Percentiles rank a stretch among this genome's conserved stretches.
phyloP scores from a whole-genome alignment of 2,797 vertebrate genomes.

The Megaceryle alcyon region DNA sequence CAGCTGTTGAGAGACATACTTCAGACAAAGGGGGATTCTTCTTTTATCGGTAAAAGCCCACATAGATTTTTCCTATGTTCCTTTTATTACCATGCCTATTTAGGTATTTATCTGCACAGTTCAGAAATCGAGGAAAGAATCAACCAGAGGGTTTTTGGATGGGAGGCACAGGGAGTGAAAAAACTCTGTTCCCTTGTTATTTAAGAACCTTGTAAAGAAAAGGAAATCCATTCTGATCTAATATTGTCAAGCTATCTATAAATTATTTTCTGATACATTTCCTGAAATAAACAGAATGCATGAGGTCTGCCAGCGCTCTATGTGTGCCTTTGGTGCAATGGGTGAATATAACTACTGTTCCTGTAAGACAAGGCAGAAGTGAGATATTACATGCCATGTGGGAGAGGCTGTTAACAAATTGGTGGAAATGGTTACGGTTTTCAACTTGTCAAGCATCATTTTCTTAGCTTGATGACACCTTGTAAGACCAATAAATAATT shows the following conservation, averaged over 20 bases:
- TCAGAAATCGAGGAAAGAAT: not conserved
- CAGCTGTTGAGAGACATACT: not conserved
- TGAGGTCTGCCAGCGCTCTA: not conserved
- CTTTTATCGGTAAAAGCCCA: not conserved
- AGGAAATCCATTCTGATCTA: not conserved
- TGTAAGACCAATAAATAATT: conserved; percentile 68
- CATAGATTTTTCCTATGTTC: not conserved
- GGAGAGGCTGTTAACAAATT: conserved; percentile 72
- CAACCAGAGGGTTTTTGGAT: not conserved
- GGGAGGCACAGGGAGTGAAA: not conserved
- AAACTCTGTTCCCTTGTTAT: not conserved
- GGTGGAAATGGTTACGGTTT: conserved; percentile 68
- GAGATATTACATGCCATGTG: conserved; percentile 57
- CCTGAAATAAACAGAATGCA: conserved; percentile 31
- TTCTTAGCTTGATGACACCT: conserved; percentile 61
- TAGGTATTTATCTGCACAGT: not conserved
- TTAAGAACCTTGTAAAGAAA: conserved; percentile 17
- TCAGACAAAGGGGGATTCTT: not conserved
- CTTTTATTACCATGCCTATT: not conserved
- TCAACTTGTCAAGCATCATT: conserved; percentile 64
- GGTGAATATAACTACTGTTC: conserved; percentile 20
- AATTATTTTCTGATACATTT: conserved; percentile 32
- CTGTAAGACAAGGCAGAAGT: conserved; percentile 43
- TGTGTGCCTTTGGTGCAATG: not conserved
- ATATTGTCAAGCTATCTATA: conserved; percentile 14